phyloP scores from a whole-genome alignment of 2,888 invertebrate genomes.

The Gisinianus flammeolus region DNA sequence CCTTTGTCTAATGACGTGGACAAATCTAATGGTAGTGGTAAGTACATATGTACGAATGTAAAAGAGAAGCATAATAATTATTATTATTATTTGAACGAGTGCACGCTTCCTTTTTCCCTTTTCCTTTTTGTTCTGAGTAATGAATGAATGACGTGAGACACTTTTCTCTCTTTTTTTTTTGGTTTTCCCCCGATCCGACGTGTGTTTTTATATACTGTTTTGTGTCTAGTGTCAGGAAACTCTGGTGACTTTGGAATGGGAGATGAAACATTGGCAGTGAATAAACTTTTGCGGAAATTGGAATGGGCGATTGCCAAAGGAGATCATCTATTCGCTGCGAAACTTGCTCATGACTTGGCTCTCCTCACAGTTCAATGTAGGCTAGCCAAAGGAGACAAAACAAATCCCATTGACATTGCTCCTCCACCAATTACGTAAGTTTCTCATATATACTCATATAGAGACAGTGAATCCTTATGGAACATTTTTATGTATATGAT shows the following conservation, averaged over 20 bases:
- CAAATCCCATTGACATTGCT: no score
- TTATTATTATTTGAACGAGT: no score
- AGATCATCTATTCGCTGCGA: conserved; percentile 76
- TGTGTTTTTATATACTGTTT: no score
- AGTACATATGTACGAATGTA: no score
- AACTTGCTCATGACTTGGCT: conserved; percentile 77
- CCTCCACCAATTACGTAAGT: conserved; percentile 60
- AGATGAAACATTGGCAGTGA: conserved; percentile 63
- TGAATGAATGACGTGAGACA: no score
- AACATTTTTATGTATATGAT: background rate
- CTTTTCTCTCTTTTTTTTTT: no score
- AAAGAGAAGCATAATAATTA: no score
- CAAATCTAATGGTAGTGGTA: conserved; percentile 9
- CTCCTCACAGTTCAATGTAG: conserved; percentile 77
- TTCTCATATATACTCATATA: background rate
- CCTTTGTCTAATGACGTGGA: background rate
- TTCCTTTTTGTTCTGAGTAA: no score
- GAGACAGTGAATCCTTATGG: background rate
- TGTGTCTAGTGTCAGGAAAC: no score
- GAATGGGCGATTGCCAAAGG: conserved; percentile 80
- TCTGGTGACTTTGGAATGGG: no score
- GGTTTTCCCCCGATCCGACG: no score
- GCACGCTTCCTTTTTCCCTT: no score
- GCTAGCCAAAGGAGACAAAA: conserved; percentile 64
- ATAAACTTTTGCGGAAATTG: conserved; percentile 71